Conservation (phyloP, 2,797 vertebrate genomes). For the Microhierax caerulescens region DNA sequence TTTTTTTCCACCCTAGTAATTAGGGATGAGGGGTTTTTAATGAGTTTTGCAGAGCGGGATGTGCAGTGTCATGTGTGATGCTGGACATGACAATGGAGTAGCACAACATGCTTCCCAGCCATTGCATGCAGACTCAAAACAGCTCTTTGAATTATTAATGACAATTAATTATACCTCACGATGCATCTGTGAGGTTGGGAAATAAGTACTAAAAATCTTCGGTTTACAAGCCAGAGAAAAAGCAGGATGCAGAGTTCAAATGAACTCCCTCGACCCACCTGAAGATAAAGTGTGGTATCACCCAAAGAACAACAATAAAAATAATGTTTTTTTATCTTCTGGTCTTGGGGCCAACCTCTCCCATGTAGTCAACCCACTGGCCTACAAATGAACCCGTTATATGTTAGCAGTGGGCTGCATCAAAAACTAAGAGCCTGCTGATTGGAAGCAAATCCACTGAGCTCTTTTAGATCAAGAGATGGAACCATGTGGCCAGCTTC, state of each 20-base stretch:
- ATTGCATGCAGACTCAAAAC: background rate
- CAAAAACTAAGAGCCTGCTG: background rate
- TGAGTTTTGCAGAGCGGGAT: background rate
- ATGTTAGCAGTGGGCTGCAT: background rate
- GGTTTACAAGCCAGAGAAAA: background rate
- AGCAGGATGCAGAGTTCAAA: background rate
- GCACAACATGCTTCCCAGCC: background rate
- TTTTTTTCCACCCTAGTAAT: background rate
- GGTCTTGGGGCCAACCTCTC: background rate
- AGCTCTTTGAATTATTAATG: background rate
- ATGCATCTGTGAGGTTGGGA: background rate
- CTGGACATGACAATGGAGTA: background rate
- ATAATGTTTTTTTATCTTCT: background rate
- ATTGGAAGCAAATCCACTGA: background rate
- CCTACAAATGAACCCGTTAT: accelerated
- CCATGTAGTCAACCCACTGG: background rate
- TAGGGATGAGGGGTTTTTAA: background rate
- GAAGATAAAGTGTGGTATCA: background rate
- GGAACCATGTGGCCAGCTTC: background rate
- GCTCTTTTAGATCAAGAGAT: background rate
- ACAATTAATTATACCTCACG: background rate
- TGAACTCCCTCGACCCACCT: background rate
- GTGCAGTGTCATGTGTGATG: background rate
- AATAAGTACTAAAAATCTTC: background rate
- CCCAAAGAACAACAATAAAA: background rate